Evolutionary conservation across 2,113 vertebrate genomes (phyloP).

Genomic region (Lagenorhynchus albirostris): DNA sequence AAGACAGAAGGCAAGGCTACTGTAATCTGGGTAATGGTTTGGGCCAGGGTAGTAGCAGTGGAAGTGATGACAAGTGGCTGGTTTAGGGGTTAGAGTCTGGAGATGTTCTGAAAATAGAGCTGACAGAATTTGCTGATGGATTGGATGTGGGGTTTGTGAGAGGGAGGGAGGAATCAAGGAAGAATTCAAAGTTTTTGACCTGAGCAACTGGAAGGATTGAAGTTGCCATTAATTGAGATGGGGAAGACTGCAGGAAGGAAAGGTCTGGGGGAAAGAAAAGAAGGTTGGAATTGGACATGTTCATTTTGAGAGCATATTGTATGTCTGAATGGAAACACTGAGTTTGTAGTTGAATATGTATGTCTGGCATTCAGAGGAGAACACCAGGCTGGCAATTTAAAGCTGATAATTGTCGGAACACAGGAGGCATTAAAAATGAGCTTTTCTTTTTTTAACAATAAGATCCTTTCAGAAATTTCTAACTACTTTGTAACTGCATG

Average conservation of each 20-base stretch:
- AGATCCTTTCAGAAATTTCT: too few species aligned
- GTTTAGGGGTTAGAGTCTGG: not conserved
- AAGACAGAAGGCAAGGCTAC: not conserved
- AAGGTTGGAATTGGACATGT: not conserved
- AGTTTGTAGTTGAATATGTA: not conserved
- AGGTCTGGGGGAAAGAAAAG: not conserved
- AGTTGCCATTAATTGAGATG: not conserved
- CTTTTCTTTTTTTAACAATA: too few species aligned
- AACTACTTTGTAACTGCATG: too few species aligned
- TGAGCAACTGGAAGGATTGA: slow-evolving; percentile 39
- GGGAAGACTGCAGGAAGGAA: not conserved
- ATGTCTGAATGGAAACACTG: not conserved
- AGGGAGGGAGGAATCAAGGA: not conserved
- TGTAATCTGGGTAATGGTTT: not conserved
- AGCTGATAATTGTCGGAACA: not conserved
- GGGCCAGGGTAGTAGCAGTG: not conserved
- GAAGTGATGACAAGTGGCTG: not conserved
- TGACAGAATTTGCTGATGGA: not conserved
- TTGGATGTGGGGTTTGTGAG: not conserved
- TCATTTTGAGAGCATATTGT: not conserved
- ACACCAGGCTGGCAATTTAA: not conserved
- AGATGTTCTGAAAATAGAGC: not conserved
- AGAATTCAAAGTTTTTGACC: slow-evolving; percentile 10
- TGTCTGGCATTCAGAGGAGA: not conserved
- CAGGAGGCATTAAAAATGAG: not conserved